Evolutionary conservation across 2,113 vertebrate species (phyloP), one percentile per base, ranked within the genome.

Genomic region (Speoplatyrhinus poulsoni): DNA sequence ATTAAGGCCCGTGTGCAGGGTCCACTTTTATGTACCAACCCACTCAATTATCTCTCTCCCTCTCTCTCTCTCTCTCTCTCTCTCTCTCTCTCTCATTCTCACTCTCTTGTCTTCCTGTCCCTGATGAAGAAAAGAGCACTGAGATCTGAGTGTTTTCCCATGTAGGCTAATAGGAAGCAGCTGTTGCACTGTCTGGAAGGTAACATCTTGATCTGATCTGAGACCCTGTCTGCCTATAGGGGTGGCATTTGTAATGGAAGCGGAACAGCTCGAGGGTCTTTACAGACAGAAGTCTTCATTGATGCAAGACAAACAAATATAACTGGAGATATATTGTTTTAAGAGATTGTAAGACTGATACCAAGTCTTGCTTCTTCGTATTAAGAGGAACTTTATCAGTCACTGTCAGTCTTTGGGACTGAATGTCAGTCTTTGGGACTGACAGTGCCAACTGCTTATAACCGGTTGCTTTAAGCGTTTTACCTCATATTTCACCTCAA

Each of bases 151-250:
- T 82, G 82, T 85, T 81, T 85, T 84, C 83, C 80, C 85, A 72
- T 68, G 79, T 70, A 73, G 65, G 55, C 58, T 88, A 89, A 93
- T 89, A 16, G 19, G 56, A 67, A 87, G 60, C 89, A 91, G 89
- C 88, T 88, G 89, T 80, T 73, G 68, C 63, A 12, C 48, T 73
- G 46, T 73, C 69, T 79, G 66, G 73, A 70, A 66, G 58, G 72
- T 74, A 77, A 87, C 88, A 91, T 87, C 89, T 84, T 89, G 86
- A 86, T 84, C 64, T 75, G 48, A 91, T 89, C 78, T 65, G 62
- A 47, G 60, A 62, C 62, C 62, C 60, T 33, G 71, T 73, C 73
- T 75, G 73, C 36, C 48, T 50, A 0, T 33, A 72, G 60, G 17
- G 74, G 70, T 52, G 10, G 10, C 49, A 12, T 52, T 72, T 67